Conservation (phyloP, 2,113 vertebrate species). For the Scolopax mira region DNA sequence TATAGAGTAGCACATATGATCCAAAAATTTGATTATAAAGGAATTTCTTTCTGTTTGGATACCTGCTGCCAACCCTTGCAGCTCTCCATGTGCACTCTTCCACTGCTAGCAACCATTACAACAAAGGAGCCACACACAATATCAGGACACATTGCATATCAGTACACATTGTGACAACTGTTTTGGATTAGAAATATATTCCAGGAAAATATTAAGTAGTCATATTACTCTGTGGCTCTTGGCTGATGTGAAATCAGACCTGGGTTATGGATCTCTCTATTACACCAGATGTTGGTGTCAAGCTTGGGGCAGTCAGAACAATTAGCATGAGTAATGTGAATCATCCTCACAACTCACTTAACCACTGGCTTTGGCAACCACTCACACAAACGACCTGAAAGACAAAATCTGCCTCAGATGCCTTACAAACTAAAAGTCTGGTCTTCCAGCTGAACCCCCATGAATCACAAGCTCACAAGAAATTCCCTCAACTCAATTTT, state of each 20-base stretch:
- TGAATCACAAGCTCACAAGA: not conserved
- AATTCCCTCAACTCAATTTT: not conserved
- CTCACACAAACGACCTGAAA: not conserved
- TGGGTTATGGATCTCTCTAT: not conserved
- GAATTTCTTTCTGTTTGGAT: not conserved
- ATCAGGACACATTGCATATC: not conserved
- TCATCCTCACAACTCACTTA: not conserved
- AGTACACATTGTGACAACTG: not conserved
- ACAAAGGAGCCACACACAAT: not conserved
- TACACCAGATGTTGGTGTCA: conserved; percentile 21
- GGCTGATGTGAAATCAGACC: not conserved
- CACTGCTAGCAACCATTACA: not conserved
- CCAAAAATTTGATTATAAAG: not conserved
- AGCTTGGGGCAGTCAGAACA: not conserved
- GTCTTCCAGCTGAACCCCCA: not conserved
- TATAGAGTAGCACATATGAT: not conserved
- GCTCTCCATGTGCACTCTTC: not conserved
- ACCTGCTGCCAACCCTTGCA: not conserved
- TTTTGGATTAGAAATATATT: not conserved
- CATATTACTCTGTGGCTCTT: not conserved
- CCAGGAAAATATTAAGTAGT: not conserved
- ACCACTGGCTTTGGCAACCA: not conserved
- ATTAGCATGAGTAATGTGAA: not conserved
- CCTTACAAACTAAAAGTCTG: not conserved
- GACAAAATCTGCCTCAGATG: not conserved